These are phyloP conservation scores for Autographa pulchrina DNA, from an alignment of 2,888 invertebrate species.

Conservation along the genomic window DNA sequence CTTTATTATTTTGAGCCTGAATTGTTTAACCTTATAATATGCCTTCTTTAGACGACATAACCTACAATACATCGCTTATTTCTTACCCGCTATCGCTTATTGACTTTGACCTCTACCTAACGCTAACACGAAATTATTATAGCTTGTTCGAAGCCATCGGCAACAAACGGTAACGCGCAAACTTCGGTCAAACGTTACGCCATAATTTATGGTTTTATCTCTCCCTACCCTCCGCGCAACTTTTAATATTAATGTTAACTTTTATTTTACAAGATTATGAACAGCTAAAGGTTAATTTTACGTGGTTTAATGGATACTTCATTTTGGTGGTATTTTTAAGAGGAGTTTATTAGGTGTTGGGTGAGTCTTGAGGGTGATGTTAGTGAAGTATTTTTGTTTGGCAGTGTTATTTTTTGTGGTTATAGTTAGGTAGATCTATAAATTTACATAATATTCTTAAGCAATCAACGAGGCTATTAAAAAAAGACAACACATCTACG, in stretches of 20 bases:
- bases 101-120: slow-evolving; percentile 19
- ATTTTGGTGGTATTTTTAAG: slow-evolving; percentile 31
- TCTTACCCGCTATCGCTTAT: slow-evolving; percentile 20
- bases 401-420: background rate
- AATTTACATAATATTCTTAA: too few species aligned
- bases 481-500: too few species aligned
- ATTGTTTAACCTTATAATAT: too few species aligned
- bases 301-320: slow-evolving; percentile 32
- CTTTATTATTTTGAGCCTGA: too few species aligned
- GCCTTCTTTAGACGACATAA: too few species aligned
- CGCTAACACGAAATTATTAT: slow-evolving; percentile 66
- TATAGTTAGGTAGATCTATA: background rate
- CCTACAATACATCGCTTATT: background rate
- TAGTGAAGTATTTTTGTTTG: background rate
- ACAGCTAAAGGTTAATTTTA: slow-evolving; percentile 48
- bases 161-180: slow-evolving; percentile 70
- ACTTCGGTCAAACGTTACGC: slow-evolving; percentile 75
- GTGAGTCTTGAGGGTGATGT: background rate
- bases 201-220: slow-evolving; percentile 75
- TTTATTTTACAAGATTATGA: slow-evolving; percentile 53
- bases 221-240: slow-evolving; percentile 57
- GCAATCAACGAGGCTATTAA: too few species aligned
- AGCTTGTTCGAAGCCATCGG: slow-evolving; percentile 64
- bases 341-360: slow-evolving; percentile 4
- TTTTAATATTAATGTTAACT: slow-evolving; percentile 57